Conservation (phyloP, 2,113 vertebrate species). For the Anhinga anhinga region DNA sequence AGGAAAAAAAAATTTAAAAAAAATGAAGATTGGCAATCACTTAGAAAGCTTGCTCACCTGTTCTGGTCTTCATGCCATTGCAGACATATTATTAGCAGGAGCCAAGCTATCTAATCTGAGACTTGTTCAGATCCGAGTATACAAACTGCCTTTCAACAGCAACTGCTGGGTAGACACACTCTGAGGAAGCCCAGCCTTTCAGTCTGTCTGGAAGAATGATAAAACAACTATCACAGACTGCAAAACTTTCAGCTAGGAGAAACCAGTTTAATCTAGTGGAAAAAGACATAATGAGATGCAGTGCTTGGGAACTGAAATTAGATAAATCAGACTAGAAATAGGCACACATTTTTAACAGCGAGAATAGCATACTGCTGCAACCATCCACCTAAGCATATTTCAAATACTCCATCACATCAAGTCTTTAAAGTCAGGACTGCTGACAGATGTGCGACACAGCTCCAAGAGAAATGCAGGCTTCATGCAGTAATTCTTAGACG, state of each 20-base stretch:
- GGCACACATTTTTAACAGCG: neutral
- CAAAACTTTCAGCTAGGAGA: constrained; percentile 19
- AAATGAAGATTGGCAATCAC: neutral
- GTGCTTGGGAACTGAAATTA: constrained; percentile 9
- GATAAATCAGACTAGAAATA: constrained; percentile 13
- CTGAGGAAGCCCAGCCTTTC: neutral
- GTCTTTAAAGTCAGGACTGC: neutral
- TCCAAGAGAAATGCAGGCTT: neutral
- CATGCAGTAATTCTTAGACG: neutral
- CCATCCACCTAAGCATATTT: neutral
- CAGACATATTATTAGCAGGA: neutral
- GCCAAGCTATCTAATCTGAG: neutral
- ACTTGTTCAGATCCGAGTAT: neutral
- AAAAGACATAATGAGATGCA: constrained; percentile 34
- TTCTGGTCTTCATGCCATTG: neutral
- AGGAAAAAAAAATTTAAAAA: neutral
- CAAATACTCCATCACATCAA: neutral
- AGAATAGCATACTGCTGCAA: neutral
- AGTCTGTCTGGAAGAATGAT: neutral
- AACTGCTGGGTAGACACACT: neutral
- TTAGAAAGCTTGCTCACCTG: neutral
- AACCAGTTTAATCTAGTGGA: neutral
- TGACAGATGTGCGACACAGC: neutral
- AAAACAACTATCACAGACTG: neutral
- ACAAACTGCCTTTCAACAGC: neutral